These are phyloP conservation scores for Gymnogyps californianus DNA, from an alignment of 2,113 vertebrate genomes.

Conservation along the genomic window DNA sequence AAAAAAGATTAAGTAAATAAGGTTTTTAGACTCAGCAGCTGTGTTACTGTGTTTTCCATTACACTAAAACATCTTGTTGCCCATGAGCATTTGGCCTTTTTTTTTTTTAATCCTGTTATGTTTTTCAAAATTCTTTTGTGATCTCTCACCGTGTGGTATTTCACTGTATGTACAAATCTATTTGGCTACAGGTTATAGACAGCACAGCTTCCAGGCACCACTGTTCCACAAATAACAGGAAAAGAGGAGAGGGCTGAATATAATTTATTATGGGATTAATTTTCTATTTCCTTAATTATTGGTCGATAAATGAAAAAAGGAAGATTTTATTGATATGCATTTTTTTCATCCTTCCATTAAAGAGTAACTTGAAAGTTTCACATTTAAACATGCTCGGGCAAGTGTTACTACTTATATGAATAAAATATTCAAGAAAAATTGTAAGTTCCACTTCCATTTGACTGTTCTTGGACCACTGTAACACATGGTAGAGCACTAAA, in stretches of 20 bases:
- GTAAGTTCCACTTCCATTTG: neutral
- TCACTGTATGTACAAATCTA: neutral
- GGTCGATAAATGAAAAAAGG: neutral
- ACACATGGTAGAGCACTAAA: neutral
- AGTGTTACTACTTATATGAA: neutral
- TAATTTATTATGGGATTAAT: neutral
- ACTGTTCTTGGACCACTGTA: neutral
- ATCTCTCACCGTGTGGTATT: neutral
- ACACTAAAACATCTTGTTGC: neutral
- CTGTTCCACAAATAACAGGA: neutral
- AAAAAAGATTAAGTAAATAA: neutral
- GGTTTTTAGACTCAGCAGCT: neutral
- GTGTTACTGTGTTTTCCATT: neutral
- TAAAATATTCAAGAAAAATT: neutral
- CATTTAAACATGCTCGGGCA: neutral
- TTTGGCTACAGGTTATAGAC: neutral
- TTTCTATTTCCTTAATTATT: neutral
- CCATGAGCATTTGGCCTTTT: neutral
- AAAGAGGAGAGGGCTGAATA: neutral
- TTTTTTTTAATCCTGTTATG: neutral
- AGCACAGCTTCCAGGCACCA: neutral
- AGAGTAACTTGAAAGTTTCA: neutral
- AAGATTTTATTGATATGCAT: neutral
- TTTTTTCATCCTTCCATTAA: neutral
- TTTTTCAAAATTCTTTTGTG: neutral